Base-by-base conservation (phyloP, 2,113 vertebrate genomes). In the Sinosuthora webbiana region DNA sequence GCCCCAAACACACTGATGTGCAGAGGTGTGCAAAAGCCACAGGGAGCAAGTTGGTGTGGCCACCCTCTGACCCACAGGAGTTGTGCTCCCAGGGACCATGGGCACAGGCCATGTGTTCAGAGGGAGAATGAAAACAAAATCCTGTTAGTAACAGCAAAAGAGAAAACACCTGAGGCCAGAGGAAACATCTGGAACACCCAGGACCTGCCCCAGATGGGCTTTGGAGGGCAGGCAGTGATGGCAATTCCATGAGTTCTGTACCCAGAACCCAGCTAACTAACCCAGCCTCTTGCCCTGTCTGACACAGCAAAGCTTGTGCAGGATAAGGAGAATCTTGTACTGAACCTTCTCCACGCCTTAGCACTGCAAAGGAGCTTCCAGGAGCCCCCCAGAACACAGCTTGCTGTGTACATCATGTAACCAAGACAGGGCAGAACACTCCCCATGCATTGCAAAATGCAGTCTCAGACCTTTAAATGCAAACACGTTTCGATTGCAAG, bases 161-260 rank as follows among this genome's bases (percentile, higher is more conserved):
- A 11, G 42, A 84, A 30, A 76, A 42, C 33, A 15, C 16, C 17
- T 2, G 57, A 57, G 53, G 81, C 18, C 52, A 89, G 33, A 92
- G 47, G 76, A 49, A 53, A 55, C 20, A 3, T 8, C 2, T 0
- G 6, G 28, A 21, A 45, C 0, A 1, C 17, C 37, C 67, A 63
- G 71, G 21, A 63, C 28, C 64, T 42, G 52, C 16, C 19, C 13
- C 70, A 15, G 21, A 7, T 33, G 65, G 33, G 39, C 47, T 78
- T 5, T 57, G 24, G 4, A 44, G 63, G 62, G 49, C 74, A 82
- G 33, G 23, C 57, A 75, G 18, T 1, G 2, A 53, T 22, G 63
- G 47, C 59, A 78, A 35, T 18, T 28, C 75, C 52, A 35, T 0
- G 3, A 82, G 50, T 24, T 79, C 59, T 42, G 57, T 45, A 45